Evolutionary conservation across 2,113 vertebrate genomes (phyloP).

Genomic region (Melozone crissalis): DNA sequence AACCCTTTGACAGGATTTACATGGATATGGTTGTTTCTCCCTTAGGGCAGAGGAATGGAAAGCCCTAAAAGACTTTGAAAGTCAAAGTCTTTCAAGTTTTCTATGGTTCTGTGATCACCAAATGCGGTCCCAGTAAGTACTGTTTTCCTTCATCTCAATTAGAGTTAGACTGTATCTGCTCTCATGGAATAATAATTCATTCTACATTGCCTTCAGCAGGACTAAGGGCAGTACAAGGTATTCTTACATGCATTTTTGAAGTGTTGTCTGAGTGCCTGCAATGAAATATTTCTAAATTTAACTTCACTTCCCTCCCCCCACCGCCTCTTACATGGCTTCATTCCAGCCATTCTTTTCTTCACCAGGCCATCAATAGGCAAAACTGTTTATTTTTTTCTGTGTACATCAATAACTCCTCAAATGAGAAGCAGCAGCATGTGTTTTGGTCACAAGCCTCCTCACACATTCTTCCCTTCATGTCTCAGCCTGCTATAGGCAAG

Average conservation of each 20-base stretch:
- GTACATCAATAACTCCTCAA: not conserved
- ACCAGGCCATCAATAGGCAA: not conserved
- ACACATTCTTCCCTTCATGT: not conserved
- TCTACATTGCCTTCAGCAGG: not conserved
- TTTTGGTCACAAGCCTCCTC: not conserved
- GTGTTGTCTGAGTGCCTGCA: not conserved
- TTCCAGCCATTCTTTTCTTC: not conserved
- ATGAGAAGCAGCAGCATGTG: not conserved
- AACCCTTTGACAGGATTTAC: not conserved
- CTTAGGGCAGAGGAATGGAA: not conserved
- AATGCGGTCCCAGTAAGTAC: not conserved
- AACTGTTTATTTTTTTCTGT: not conserved
- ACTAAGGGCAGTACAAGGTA: not conserved
- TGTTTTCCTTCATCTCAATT: not conserved
- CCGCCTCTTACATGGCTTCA: not conserved
- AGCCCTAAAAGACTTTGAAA: not conserved
- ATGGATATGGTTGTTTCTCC: not conserved
- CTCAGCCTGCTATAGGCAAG: not conserved
- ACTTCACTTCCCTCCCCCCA: rapidly evolving
- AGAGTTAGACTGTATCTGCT: not conserved
- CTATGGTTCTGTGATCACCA: not conserved
- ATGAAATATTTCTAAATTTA: not conserved
- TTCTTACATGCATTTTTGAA: not conserved
- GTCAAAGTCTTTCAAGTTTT: not conserved
- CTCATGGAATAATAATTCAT: not conserved